phyloP scores from a whole-genome alignment of 2,888 invertebrate genomes.

The Yponomeuta evonymella region DNA sequence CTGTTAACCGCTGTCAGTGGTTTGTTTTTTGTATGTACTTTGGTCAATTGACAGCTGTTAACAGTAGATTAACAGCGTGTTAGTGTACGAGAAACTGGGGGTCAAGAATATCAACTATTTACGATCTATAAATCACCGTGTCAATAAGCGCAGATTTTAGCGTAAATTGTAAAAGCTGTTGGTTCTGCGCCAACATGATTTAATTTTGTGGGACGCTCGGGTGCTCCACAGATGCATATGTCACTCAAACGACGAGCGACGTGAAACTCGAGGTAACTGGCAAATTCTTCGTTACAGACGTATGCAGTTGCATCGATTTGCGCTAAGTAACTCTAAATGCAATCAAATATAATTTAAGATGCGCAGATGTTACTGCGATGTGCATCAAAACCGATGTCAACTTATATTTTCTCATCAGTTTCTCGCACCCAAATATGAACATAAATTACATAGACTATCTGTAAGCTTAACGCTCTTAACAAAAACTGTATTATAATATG shows the following conservation, averaged over 20 bases:
- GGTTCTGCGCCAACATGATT: constrained; percentile 46
- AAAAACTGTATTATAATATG: too few relatives aligned
- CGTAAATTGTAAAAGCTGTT: constrained; percentile 25
- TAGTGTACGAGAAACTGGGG: too few relatives aligned
- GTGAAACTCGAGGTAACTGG: neutral
- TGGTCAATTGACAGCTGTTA: too few relatives aligned
- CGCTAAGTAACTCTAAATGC: neutral
- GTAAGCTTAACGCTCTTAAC: too few relatives aligned
- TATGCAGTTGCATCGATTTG: neutral
- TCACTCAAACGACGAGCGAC: constrained; percentile 11
- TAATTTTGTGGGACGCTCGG: constrained; percentile 48
- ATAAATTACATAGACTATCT: too few relatives aligned
- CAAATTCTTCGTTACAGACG: neutral
- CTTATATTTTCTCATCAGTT: too few relatives aligned
- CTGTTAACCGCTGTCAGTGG: too few relatives aligned
- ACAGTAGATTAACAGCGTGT: too few relatives aligned
- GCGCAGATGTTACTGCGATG: neutral
- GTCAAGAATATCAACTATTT: neutral
- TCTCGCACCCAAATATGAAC: too few relatives aligned
- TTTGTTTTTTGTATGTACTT: too few relatives aligned
- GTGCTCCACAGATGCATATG: constrained; percentile 16
- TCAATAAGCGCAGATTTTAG: constrained; percentile 3
- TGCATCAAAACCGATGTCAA: too few relatives aligned
- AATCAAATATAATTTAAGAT: neutral
- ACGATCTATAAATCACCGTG: neutral